phyloP scores from a whole-genome alignment of 2,797 vertebrate genomes.

The Sus cebifrons region DNA sequence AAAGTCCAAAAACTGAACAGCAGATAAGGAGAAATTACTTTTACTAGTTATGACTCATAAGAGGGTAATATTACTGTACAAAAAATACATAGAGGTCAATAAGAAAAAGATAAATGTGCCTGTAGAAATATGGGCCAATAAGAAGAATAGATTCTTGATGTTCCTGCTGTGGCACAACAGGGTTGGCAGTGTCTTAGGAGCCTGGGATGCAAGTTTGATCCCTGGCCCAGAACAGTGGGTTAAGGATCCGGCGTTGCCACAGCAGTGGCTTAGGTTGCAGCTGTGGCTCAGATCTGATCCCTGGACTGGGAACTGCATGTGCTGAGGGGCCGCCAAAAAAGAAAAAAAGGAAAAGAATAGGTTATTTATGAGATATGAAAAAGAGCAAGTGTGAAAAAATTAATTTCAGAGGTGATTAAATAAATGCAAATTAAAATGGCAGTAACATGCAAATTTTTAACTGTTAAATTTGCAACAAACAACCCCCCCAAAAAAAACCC shows the following conservation, averaged over 20 bases:
- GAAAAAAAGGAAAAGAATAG: neutral
- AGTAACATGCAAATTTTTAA: neutral
- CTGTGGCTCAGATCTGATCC: too few relatives aligned
- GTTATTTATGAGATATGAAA: slow-evolving; percentile 11
- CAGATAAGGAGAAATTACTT: slow-evolving; percentile 30
- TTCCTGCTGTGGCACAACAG: too few relatives aligned
- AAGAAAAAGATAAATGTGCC: neutral
- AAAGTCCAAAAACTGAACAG: neutral
- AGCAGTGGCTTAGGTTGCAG: too few relatives aligned
- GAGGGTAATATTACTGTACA: neutral
- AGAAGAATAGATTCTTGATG: neutral
- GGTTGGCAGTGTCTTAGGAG: too few relatives aligned
- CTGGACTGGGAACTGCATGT: too few relatives aligned
- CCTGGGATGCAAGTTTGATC: too few relatives aligned
- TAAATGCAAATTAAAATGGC: slow-evolving; percentile 53
- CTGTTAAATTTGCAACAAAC: neutral
- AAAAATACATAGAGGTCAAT: slow-evolving; percentile 31
- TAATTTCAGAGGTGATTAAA: slow-evolving; percentile 40
- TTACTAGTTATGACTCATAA: slow-evolving; percentile 27
- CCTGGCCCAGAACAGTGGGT: too few relatives aligned
- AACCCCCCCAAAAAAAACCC: neutral
- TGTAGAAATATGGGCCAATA: neutral
- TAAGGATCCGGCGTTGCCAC: too few relatives aligned
- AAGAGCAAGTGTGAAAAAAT: neutral
- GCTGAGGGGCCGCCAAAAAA: too few relatives aligned